Evolutionary conservation across 2,888 invertebrate species (phyloP).

Genomic region (Pemphredon lugubris): DNA sequence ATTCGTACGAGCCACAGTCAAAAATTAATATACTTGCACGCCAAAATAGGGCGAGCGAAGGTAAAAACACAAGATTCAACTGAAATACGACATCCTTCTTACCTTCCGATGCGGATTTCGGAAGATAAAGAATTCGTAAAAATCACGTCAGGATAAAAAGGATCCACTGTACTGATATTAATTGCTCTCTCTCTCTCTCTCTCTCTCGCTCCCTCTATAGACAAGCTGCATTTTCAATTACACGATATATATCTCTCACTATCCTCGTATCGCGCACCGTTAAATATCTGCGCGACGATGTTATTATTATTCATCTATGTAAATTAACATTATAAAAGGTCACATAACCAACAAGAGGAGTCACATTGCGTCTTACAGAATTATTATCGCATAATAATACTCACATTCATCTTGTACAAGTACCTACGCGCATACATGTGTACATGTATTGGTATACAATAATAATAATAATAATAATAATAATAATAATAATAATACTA

Average conservation of each 20-base stretch:
- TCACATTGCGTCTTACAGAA: slow-evolving; percentile 56
- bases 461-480: too few relatives aligned
- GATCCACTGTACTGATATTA: slow-evolving; percentile 16
- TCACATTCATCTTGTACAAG: slow-evolving; percentile 62
- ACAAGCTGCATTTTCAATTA: slow-evolving; percentile 10
- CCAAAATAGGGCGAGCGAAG: too few relatives aligned
- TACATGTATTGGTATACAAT: slow-evolving; percentile 25
- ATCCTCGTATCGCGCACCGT: neutral
- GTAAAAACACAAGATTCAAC: too few relatives aligned
- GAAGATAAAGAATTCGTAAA: too few relatives aligned
- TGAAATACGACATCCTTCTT: too few relatives aligned
- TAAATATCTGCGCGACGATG: slow-evolving; percentile 21
- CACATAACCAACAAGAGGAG: slow-evolving; percentile 50
- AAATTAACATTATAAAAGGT: slow-evolving; percentile 71
- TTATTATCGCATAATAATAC: slow-evolving; percentile 60
- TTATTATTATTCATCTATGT: slow-evolving; percentile 59
- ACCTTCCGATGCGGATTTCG: too few relatives aligned
- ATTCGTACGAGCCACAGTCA: too few relatives aligned
- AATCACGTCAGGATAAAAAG: neutral
- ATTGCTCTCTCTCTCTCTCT: too few relatives aligned
- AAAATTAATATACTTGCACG: too few relatives aligned
- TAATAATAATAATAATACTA: slow-evolving; percentile 56
- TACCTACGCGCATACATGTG: slow-evolving; percentile 46
- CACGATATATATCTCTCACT: slow-evolving; percentile 4
- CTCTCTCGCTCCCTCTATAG: slow-evolving; percentile 13